phyloP scores from a whole-genome alignment of 2,797 vertebrate species.

The Enoplosus armatus region DNA sequence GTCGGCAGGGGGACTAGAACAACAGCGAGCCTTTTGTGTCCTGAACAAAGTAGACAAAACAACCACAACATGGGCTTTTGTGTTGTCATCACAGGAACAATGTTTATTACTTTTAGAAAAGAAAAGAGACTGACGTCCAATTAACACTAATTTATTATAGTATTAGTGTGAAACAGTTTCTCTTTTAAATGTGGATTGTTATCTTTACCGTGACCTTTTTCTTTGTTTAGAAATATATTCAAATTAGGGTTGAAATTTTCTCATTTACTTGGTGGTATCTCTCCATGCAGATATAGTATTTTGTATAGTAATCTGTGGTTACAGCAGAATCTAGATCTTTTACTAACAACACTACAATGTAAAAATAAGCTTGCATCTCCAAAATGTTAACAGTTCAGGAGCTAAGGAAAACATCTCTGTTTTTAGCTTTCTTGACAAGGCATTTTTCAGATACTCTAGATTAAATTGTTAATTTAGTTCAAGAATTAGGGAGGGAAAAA shows the following conservation, averaged over 20 bases:
- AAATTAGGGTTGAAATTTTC: neutral
- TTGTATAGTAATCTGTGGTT: neutral
- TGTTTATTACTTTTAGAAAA: slow-evolving; percentile 70
- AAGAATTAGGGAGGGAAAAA: neutral
- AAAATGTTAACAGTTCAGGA: neutral
- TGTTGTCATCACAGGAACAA: slow-evolving; percentile 75
- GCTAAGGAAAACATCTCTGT: neutral
- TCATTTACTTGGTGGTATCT: neutral
- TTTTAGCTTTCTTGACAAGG: neutral
- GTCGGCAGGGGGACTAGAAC: slow-evolving; percentile 59
- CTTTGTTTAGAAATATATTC: neutral
- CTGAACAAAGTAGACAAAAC: slow-evolving; percentile 77
- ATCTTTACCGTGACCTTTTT: neutral
- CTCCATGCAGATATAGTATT: neutral
- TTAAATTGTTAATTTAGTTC: neutral
- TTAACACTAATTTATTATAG: slow-evolving; percentile 32
- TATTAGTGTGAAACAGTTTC: slow-evolving; percentile 20
- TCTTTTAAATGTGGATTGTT: neutral
- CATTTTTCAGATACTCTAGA: neutral
- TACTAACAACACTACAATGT: neutral
- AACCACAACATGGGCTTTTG: slow-evolving; percentile 78
- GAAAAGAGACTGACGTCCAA: slow-evolving; percentile 38
- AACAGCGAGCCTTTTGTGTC: slow-evolving; percentile 78
- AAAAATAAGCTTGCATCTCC: neutral
- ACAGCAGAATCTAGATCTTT: neutral